Conservation (phyloP, 2,113 vertebrate genomes). For the Oncorhynchus gorbuscha region DNA sequence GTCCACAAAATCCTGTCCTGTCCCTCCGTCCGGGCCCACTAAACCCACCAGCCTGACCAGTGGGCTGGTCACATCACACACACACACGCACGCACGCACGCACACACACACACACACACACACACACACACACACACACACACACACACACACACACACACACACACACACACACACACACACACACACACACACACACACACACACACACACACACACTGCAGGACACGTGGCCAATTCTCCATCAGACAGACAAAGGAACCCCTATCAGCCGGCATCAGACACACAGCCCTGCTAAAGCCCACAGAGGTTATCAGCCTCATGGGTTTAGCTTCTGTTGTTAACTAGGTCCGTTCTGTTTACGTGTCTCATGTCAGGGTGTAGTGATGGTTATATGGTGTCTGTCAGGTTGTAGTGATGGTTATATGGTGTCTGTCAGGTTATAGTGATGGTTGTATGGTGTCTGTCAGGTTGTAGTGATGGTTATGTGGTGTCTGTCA, state of each 20-base stretch:
- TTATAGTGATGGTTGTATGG: too few species aligned
- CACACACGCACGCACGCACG: neutral
- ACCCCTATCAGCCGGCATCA: neutral
- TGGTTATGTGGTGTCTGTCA: too few species aligned
- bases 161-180: neutral
- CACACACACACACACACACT: neutral
- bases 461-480: too few species aligned
- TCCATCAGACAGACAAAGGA: slow-evolving; percentile 4
- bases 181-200: neutral
- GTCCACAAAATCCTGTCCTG: slow-evolving; percentile 12
- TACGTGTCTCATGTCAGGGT: neutral
- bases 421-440: too few species aligned
- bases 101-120: slow-evolving; percentile 5
- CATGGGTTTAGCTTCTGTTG: neutral
- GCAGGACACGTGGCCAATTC: neutral
- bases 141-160: neutral
- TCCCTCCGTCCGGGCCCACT: neutral
- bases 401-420: too few species aligned
- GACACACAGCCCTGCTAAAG: neutral
- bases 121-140: neutral
- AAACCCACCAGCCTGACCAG: neutral
- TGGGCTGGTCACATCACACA: neutral
- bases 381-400: neutral
- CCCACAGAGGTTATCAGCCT: neutral
- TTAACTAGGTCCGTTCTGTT: neutral